Evolutionary conservation across 2,888 invertebrate genomes (phyloP), one percentile per base, ranked within the genome.

Genomic region (Apocheima hispidaria): DNA sequence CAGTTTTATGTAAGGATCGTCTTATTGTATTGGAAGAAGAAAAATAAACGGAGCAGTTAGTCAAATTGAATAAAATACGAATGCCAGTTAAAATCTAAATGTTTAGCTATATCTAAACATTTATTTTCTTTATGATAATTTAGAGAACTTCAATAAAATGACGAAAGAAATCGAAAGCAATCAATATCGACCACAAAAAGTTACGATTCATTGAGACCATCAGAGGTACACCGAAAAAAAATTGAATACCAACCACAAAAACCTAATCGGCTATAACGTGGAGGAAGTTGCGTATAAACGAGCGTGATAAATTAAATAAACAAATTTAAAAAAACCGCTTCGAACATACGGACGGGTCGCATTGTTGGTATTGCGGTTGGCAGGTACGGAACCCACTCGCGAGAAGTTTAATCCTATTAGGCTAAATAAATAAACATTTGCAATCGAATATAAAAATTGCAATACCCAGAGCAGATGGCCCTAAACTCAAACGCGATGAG

Each of bases 221-320:
- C 73, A 30, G 77, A 81, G 78, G 79, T 74, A 70, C 73, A 54
- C 60, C 30, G 46, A 65, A 77, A 81, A 85, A 86, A 82, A 81
- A 82, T 66, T 72, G 71, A 78, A 82, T 78, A 79, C 77, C 78
- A 75, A 84, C 86, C 86, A 89, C 88, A 89, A 91, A 90, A 90
- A 92, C 74, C 77, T 87, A 90, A 91, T 89, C 86, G 89, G 79
- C 81, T 85, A 83, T 87, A 88, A 84, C 81, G 77, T 76, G 80
- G 77, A 89, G 90, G 90, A 91, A 90, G 90, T 90, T 82, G 84
- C 88, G 80, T 83, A 88, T 90, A 90, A 90, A 89, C 87, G 89
- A 85, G 83, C 88, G 87, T 89, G 88, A 83, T 90, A 88, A 91
- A 91, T 91, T 91, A 91, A 90, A 91, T 90, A 91, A 91, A 92